These are phyloP conservation scores for Drosophila punjabiensis DNA, from an alignment of 1,140 invertebrate species.

Conservation along the genomic window DNA sequence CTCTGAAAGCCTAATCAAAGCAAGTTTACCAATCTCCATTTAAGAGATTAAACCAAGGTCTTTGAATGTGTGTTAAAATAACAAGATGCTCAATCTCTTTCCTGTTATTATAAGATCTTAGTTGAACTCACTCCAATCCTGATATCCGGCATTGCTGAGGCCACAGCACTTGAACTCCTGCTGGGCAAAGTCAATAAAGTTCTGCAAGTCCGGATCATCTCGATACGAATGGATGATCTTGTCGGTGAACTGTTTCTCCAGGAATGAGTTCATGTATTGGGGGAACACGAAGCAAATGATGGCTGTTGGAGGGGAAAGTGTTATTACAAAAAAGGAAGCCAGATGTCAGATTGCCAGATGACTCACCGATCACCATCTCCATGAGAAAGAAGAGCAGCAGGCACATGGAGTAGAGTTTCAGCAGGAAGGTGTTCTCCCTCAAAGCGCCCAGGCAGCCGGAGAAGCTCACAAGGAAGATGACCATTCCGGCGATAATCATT, in stretches of 20 bases:
- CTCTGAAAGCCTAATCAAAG: neutral
- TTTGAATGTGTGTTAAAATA: neutral
- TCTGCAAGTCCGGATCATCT: conserved; percentile 96
- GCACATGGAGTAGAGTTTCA: conserved; percentile 97
- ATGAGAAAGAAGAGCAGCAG: conserved; percentile 95
- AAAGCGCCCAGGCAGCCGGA: conserved; percentile 96
- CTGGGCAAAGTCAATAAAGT: conserved; percentile 97
- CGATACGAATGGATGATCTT: conserved; percentile 93
- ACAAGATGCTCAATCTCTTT: neutral
- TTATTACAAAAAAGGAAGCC: neutral
- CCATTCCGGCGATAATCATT: conserved; percentile 93
- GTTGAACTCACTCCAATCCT: conserved; percentile 90
- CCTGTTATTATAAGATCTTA: neutral
- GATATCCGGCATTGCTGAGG: conserved; percentile 94
- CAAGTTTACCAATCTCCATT: neutral
- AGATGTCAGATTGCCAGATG: neutral
- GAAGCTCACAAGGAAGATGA: conserved; percentile 93
- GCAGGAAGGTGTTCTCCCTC: conserved; percentile 95
- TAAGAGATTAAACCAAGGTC: neutral
- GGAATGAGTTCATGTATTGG: conserved; percentile 92
- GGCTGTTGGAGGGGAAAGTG: conserved; percentile 84
- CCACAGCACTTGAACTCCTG: conserved; percentile 97
- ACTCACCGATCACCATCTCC: conserved; percentile 91
- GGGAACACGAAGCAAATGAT: conserved; percentile 97
- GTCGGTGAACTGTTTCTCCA: conserved; percentile 94